Conservation (phyloP, 1,140 invertebrate genomes). For the Trachymyrmex cornetzi region DNA sequence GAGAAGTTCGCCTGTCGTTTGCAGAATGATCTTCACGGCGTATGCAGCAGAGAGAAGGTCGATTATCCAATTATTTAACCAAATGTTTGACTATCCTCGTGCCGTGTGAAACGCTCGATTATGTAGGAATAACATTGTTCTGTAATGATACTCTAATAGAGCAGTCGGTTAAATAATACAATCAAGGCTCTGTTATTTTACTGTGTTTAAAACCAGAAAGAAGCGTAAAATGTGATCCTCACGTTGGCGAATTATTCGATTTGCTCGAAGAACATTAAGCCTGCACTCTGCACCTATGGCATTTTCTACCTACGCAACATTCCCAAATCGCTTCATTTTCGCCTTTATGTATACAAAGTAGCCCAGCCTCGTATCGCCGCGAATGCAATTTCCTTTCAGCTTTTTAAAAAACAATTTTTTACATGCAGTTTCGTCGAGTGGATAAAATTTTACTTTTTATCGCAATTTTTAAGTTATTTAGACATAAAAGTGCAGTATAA, state of each 20-base stretch:
- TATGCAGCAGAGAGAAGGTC: neutral
- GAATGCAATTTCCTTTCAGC: neutral
- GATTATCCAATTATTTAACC: constrained; percentile 23
- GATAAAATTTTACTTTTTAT: constrained; percentile 20
- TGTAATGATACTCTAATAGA: constrained; percentile 1
- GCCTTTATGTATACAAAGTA: constrained; percentile 27
- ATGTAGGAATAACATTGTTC: constrained; percentile 1
- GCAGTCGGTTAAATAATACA: constrained; percentile 8
- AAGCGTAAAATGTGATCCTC: neutral
- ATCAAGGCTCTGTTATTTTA: neutral
- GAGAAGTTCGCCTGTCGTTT: constrained; percentile 5
- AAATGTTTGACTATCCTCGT: constrained; percentile 20
- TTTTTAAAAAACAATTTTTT: constrained; percentile 7
- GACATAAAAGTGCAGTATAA: neutral
- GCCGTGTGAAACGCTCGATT: neutral
- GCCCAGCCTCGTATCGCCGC: neutral
- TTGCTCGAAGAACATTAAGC: constrained; percentile 21
- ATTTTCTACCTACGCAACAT: neutral
- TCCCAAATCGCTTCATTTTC: constrained; percentile 54
- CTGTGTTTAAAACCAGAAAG: constrained; percentile 3
- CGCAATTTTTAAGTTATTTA: neutral
- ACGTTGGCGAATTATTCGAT: constrained; percentile 32
- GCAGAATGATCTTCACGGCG: neutral
- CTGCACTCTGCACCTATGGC: constrained; percentile 17
- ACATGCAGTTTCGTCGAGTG: neutral